Base-by-base conservation (phyloP, 23 tunicate genomes). In the Aplidium turbinatum region DNA sequence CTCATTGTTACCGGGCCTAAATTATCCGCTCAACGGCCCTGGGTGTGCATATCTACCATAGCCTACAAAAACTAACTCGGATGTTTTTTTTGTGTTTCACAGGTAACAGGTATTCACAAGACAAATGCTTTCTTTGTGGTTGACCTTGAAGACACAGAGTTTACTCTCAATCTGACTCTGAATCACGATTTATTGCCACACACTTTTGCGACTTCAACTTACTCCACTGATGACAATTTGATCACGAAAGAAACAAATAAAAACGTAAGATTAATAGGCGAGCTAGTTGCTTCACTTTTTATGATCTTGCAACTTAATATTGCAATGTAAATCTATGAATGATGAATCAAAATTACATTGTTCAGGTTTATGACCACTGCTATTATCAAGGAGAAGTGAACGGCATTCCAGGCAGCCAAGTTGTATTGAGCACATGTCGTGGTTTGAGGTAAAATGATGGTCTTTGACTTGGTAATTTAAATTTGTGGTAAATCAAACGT, bases 381-480 rank as follows among this genome's bases (percentile, higher is more conserved):
- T 80, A 87, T 35, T 87, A 87, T 39, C 94, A 87, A 63, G 94
- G 94, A 9, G 24, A 66, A 23, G 86, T 87, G 26, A 28, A 51
- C 31, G 82, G 58, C 18, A 47, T 74, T 53, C 66, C 74, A 47
- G 65, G 63, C 35, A 80, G 94, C 38, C 53, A 64, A 23, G 94
- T 80, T 22, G 61, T 80, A 2, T 68, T 70, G 50, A 87, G 86
- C 82, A 87, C 94, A 24, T 87, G 94, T 47, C 22, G 75, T 73
- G 94, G 94, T 20, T 25, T 87, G 36, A 74, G 70, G 93, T 86
- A 71, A 5, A n/a, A n/a, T n/a, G n/a, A n/a, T n/a, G n/a, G n/a
- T n/a, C n/a, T n/a, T n/a, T n/a, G n/a, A 6, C 20, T 32, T 42
- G 33, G 5, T 65, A 5, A 35, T 19, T 25, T 2, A 27, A 31